Evolutionary conservation across 2,888 invertebrate genomes (phyloP), one percentile per base, ranked within the genome.

Genomic region (Pilophorus perplexus): DNA sequence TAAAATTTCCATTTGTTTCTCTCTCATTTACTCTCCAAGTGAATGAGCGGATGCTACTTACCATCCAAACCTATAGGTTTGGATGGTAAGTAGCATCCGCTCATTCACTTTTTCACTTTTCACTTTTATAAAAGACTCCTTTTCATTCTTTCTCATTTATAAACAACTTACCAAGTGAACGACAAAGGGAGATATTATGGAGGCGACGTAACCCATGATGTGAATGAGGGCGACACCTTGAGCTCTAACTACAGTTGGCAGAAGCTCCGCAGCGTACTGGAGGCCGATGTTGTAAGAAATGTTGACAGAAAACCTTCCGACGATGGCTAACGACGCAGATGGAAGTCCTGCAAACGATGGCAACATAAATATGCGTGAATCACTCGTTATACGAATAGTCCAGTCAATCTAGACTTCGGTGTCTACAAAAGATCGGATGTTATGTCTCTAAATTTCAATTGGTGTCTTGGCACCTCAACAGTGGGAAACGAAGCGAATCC

Each of bases 231-330:
- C 90, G 0, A 93, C 89, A 0, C 91, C 92, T 75, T 92, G 91
- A 0, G 90, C 92, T 46, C 93, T 77, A 0, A 93, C 90, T 1
- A 92, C 91, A 0, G 93, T 93, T 0, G 93, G 93, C 8, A 93
- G 76, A 12, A 93, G 77, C 75, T 93, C 93, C 0, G 93, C 92
- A 0, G 91, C 92, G 77, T 92, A 93, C 72, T 93, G 93, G 0
- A 93, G 81, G 0, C 92, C 91, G 70, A 93, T 92, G 77, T 92
- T 93, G 78, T 93, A 93, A 0, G 92, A 89, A 57, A 92, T 90
- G 76, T 92, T 93, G 10, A 93, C 88, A 69, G 89, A 88, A 72
- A 93, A 91, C 16, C 93, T 80, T 2, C 92, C 92, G 68, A 88
- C 79, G 69, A 93, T 90, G 5, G 92, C 92, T 59, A 91, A 77